Conservation (phyloP, 2,888 invertebrate species). For the Patella depressa region DNA sequence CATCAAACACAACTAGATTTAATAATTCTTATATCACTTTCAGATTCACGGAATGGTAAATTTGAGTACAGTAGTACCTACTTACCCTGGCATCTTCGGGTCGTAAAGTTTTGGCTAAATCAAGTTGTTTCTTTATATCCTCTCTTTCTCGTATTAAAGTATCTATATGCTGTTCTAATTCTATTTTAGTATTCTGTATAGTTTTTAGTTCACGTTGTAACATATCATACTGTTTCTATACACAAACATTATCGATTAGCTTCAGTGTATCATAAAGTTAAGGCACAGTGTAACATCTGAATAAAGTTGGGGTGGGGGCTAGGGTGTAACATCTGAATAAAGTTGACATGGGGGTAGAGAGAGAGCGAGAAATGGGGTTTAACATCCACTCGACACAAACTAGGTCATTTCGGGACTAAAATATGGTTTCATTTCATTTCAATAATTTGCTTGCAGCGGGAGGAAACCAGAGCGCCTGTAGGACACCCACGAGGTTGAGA, state of each 20-base stretch:
- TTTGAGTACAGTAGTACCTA: neutral
- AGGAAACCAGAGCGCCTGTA: too few species aligned
- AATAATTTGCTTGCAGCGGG: too few species aligned
- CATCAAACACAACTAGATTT: too few species aligned
- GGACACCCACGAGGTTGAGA: too few species aligned
- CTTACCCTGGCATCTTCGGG: slow-evolving; percentile 57
- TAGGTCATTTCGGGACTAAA: too few species aligned
- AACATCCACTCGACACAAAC: too few species aligned
- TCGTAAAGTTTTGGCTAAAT: slow-evolving; percentile 48
- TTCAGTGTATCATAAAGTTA: neutral
- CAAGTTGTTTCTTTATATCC: slow-evolving; percentile 45
- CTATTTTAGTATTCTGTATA: slow-evolving; percentile 51
- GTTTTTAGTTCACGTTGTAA: slow-evolving; percentile 49
- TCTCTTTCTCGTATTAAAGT: slow-evolving; percentile 56
- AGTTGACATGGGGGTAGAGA: too few species aligned
- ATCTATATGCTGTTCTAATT: slow-evolving; percentile 61
- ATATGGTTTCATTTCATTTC: too few species aligned
- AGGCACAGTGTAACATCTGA: neutral
- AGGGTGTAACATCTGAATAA: too few species aligned
- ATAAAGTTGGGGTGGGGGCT: neutral
- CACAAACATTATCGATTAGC: slow-evolving; percentile 1
- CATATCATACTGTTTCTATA: slow-evolving; percentile 50
- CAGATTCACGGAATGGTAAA: too few species aligned
- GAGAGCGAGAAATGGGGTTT: too few species aligned
- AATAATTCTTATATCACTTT: too few species aligned